phyloP scores from a whole-genome alignment of 2,888 invertebrate species.

The Altica lythri region DNA sequence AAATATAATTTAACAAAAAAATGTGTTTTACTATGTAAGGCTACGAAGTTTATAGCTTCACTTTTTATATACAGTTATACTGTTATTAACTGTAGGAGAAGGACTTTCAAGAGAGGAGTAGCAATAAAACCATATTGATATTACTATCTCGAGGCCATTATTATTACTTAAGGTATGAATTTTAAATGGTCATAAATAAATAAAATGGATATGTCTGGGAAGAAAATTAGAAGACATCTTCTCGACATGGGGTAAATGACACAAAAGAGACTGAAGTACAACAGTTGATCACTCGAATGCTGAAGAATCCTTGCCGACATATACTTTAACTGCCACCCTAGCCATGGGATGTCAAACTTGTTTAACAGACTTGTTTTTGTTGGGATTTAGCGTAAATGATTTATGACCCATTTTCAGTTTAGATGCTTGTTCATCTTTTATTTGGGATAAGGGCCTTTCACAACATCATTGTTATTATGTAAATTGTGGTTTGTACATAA shows the following conservation, averaged over 20 bases:
- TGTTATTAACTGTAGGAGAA: too few relatives aligned
- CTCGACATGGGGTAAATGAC: constrained; percentile 7
- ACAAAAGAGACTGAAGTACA: constrained; percentile 7
- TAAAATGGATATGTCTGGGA: constrained; percentile 1
- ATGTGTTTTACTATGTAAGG: too few relatives aligned
- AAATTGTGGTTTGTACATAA: constrained; percentile 3
- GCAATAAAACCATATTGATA: neutral
- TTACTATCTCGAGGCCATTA: neutral
- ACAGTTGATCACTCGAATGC: constrained; percentile 12
- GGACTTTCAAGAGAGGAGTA: neutral
- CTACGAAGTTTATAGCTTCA: too few relatives aligned
- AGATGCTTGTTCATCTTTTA: neutral
- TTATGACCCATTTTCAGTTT: constrained; percentile 20
- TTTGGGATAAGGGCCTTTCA: neutral
- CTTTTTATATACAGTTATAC: too few relatives aligned
- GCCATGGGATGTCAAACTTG: constrained; percentile 37
- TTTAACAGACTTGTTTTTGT: constrained; percentile 26
- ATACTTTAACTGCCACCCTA: constrained; percentile 37
- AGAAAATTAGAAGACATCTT: constrained; percentile 10
- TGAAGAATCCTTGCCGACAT: constrained; percentile 18
- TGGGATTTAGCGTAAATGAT: constrained; percentile 27
- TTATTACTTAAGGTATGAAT: constrained; percentile 14
- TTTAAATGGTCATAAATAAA: constrained; percentile 17
- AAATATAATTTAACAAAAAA: too few relatives aligned
- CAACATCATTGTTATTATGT: neutral